Percentiles rank a stretch among this genome's conserved stretches.
Evolutionary conservation across 2,888 invertebrate genomes (phyloP).

Genomic region (Polyploca ridens): DNA sequence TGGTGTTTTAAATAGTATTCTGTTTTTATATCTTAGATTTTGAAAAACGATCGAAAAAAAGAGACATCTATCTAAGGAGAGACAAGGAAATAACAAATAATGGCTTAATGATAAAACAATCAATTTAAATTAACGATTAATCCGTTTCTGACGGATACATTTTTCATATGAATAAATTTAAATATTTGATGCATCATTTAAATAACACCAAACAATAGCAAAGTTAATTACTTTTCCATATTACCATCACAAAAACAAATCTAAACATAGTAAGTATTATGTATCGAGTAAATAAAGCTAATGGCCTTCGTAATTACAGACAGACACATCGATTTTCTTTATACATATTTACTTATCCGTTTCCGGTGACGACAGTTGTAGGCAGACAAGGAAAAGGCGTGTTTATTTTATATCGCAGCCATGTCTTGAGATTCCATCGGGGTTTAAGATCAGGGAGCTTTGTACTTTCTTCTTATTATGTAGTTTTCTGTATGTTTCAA

Average conservation of each 20-base stretch:
- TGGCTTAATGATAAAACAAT: too few relatives aligned
- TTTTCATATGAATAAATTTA: too few relatives aligned
- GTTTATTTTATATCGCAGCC: conserved; percentile 4
- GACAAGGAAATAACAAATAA: too few relatives aligned
- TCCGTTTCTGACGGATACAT: too few relatives aligned
- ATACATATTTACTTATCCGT: conserved; percentile 4
- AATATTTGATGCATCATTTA: neutral
- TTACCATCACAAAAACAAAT: neutral
- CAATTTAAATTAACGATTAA: too few relatives aligned
- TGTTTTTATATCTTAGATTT: too few relatives aligned
- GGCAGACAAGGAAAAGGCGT: neutral
- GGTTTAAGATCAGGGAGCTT: conserved; percentile 1
- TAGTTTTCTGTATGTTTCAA: neutral
- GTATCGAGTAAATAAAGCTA: neutral
- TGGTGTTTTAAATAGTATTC: neutral
- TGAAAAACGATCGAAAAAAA: too few relatives aligned
- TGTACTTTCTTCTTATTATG: neutral
- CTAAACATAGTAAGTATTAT: neutral
- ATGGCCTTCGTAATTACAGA: conserved; percentile 1
- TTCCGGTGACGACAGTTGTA: conserved; percentile 4
- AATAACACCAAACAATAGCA: neutral
- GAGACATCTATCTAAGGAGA: too few relatives aligned
- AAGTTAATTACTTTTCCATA: neutral
- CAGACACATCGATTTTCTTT: conserved; percentile 9
- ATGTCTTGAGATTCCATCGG: neutral